Percentiles rank a stretch among this genome's conserved stretches.
Conservation (phyloP, 92 coral and sea anemone species). For the Porites rus region DNA sequence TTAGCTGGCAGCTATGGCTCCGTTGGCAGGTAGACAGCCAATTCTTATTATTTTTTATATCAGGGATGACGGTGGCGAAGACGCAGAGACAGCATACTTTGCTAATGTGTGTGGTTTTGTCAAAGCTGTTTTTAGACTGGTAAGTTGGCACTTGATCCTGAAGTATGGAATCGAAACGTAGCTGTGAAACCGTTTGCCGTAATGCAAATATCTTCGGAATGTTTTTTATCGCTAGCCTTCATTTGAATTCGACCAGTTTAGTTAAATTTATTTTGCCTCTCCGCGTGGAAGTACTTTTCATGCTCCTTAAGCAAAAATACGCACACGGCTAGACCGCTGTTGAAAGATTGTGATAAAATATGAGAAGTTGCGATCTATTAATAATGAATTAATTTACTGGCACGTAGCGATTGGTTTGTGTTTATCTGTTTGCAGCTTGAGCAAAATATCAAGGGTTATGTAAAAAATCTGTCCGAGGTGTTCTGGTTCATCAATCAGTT, state of each 20-base stretch:
- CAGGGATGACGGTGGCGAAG: conserved; percentile 70
- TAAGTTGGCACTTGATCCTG: conserved; percentile 27
- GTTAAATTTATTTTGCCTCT: too few relatives aligned
- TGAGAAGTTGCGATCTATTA: neutral
- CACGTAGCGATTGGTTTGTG: neutral
- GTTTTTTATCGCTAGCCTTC: too few relatives aligned
- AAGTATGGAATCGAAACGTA: neutral
- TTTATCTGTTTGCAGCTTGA: conserved; percentile 66
- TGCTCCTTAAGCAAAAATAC: too few relatives aligned
- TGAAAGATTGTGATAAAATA: too few relatives aligned
- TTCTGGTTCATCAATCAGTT: conserved; percentile 96
- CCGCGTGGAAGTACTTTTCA: too few relatives aligned
- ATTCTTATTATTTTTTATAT: too few relatives aligned
- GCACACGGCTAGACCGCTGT: too few relatives aligned
- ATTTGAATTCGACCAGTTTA: too few relatives aligned
- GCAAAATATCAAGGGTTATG: conserved; percentile 79
- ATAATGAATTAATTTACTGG: too few relatives aligned
- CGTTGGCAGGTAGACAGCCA: too few relatives aligned
- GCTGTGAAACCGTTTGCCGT: too few relatives aligned
- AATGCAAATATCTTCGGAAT: neutral
- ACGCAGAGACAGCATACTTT: conserved; percentile 65
- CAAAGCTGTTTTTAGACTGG: conserved; percentile 88
- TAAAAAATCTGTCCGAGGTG: conserved; percentile 94
- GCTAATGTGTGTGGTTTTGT: conserved; percentile 84
- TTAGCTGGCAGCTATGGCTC: too few relatives aligned